Evolutionary conservation across 2,888 invertebrate genomes (phyloP), one percentile per base, ranked within the genome.

Genomic region (Cantharis nigra): DNA sequence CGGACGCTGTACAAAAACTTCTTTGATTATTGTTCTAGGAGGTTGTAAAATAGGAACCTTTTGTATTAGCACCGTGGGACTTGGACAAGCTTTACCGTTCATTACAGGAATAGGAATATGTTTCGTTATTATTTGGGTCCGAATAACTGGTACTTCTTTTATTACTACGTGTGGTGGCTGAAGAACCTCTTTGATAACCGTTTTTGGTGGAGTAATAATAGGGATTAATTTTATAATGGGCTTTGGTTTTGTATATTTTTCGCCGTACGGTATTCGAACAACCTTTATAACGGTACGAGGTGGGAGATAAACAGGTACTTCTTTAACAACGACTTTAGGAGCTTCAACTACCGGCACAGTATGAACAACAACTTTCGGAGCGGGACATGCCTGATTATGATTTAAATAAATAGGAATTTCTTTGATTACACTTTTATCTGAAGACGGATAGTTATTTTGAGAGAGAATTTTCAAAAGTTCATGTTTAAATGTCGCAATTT

Each of bases 321-420:
- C 69, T 49, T 75, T 79, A 3, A 75, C 20, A 10, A 75, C 33
- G 28, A 71, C 63, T 64, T 65, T 72, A 4, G 75, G 77, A 33
- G 71, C 70, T 28, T 23, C 65, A 14, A 63, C 30, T 49, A 74
- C 63, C 9, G 77, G 75, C 18, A 79, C 75, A 14, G 49, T 74
- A 23, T 75, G 72, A 67, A 74, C 23, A 16, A 77, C 18, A 11
- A 65, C 20, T 65, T 20, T 63, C 4, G 74, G 70, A 62, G 71
- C 23, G 23, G 77, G 77, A 62, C 70, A 70, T 63, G 20, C 9
- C 13, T 30, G 70, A 14, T 63, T 64, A n/a, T 28, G n/a, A 9
- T 63, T 23, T 11, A 78, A 33, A 26, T 65, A 26, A 62, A 78
- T 69, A 9, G 78, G 78, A 28, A 76, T 33, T 33, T 73, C 71